Evolutionary conservation across 2,888 invertebrate species (phyloP).

Genomic region (Diarsia rubi): DNA sequence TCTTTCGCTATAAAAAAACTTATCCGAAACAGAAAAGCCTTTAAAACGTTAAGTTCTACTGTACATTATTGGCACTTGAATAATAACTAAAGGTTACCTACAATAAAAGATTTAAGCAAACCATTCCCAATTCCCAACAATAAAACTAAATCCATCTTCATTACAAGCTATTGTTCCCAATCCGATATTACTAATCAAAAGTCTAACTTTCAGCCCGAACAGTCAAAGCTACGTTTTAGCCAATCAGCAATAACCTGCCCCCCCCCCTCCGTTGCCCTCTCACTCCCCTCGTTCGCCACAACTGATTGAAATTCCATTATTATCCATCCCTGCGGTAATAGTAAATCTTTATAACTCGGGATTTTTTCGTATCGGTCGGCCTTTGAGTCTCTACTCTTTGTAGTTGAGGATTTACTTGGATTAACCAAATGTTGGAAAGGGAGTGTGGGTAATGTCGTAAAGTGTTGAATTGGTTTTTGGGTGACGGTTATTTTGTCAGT

Average conservation of each 20-base stretch:
- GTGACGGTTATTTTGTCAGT: conserved; percentile 33
- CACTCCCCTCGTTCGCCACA: conserved; percentile 62
- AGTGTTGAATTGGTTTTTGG: conserved; percentile 43
- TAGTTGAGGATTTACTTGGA: conserved; percentile 79
- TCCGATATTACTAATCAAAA: conserved; percentile 68
- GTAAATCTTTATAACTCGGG: conserved; percentile 84
- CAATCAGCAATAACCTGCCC: conserved; percentile 69
- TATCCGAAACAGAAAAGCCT: too few relatives aligned
- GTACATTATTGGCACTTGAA: background rate
- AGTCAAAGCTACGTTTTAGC: conserved; percentile 68
- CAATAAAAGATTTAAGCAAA: conserved; percentile 7
- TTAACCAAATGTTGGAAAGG: conserved; percentile 76
- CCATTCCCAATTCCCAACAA: conserved; percentile 4
- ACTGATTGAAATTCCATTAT: conserved; percentile 90
- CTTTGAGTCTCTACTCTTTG: conserved; percentile 79
- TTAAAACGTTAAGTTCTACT: background rate
- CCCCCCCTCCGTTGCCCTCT: conserved; percentile 30
- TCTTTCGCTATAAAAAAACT: background rate
- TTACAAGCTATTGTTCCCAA: conserved; percentile 62
- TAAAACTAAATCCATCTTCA: conserved; percentile 44
- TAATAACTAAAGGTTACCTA: background rate
- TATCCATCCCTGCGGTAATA: conserved; percentile 82
- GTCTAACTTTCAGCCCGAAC: conserved; percentile 58
- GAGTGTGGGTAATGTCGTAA: conserved; percentile 41
- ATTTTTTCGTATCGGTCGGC: conserved; percentile 83